These are phyloP conservation scores for Smutsia gigantea DNA, from an alignment of 2,797 vertebrate genomes.

Conservation along the genomic window DNA sequence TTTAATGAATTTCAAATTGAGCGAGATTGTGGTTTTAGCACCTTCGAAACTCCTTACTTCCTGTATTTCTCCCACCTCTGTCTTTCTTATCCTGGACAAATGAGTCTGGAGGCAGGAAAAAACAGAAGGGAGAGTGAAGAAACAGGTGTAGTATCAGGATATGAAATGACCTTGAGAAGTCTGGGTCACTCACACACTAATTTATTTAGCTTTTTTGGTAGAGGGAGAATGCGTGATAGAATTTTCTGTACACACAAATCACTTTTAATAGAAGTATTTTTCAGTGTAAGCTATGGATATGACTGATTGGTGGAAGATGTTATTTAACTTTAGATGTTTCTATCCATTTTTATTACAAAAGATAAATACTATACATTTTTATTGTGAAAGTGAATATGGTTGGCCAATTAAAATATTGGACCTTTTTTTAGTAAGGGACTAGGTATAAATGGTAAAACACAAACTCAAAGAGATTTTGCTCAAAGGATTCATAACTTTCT, in stretches of 20 bases:
- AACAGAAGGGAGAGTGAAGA: not conserved
- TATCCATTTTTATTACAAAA: not conserved
- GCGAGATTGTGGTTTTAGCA: not conserved
- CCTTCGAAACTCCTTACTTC: not conserved
- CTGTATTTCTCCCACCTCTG: not conserved
- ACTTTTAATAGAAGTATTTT: not conserved
- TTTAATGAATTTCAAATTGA: not conserved
- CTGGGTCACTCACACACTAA: not conserved
- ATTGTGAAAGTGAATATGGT: not conserved
- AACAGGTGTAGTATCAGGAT: not conserved
- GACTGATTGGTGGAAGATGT: not conserved
- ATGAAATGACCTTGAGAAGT: not conserved
- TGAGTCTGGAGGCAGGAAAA: not conserved
- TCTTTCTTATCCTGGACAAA: not conserved
- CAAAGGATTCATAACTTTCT: not conserved
- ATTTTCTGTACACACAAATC: not conserved
- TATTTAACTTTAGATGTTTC: not conserved
- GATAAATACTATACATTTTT: not conserved
- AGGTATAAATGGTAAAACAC: not conserved
- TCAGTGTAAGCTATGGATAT: not conserved
- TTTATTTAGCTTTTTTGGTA: not conserved
- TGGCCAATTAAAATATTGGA: not conserved
- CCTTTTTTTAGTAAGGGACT: not conserved
- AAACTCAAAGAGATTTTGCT: not conserved
- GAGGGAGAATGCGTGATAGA: not conserved